Base-by-base conservation (phyloP, 1,140 invertebrate species). In the Dryas iulia region DNA sequence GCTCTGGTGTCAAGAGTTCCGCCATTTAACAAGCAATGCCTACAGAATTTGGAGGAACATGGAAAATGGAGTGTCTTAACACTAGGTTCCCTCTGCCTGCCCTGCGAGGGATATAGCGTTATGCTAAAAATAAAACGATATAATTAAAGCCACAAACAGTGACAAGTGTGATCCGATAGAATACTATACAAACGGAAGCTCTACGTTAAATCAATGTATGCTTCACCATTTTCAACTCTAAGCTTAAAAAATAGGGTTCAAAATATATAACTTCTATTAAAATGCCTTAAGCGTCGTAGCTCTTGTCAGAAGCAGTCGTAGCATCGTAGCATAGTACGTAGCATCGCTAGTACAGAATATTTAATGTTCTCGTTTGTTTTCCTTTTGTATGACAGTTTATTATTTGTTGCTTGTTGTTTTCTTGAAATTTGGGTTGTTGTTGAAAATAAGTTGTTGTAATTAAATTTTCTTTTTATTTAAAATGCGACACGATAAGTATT, bases 101-200 rank as follows among this genome's bases (percentile, higher is more conserved):
- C 7, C 31, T 33, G 31, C 12, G 31, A 3, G 31, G 31, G 2
- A 33, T 33, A 33, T 0, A 33, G 31, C 31, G 31, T 10, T 8
- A 33, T 11, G 31, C 1, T 33, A 3, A 11, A n/a, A 33, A 12
- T n/a, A 3, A 11, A n/a, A 33, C 4, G 2, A 35, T n/a, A 14
- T 5, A 35, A 47, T 47, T 47, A 47, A 47, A 47, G 14, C 7
- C 39, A 47, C 39, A 47, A 14, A 47, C 39, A 28, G 59, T 61
- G 59, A 61, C 59, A 61, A 39, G 59, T 61, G 59, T 60, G 59
- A 60, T 61, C 25, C 26, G 26, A 61, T 61, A 47, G 14, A 47
- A 21, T 18, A 18, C 39, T 21, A 18, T 47, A 14, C 14, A 39
- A 39, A 39, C 35, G 35, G 35, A 39, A 39, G 6, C 39, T 8